Evolutionary conservation across 1,140 invertebrate genomes (phyloP), one percentile per base, ranked within the genome.

Genomic region (Drosophila sulfurigaster): DNA sequence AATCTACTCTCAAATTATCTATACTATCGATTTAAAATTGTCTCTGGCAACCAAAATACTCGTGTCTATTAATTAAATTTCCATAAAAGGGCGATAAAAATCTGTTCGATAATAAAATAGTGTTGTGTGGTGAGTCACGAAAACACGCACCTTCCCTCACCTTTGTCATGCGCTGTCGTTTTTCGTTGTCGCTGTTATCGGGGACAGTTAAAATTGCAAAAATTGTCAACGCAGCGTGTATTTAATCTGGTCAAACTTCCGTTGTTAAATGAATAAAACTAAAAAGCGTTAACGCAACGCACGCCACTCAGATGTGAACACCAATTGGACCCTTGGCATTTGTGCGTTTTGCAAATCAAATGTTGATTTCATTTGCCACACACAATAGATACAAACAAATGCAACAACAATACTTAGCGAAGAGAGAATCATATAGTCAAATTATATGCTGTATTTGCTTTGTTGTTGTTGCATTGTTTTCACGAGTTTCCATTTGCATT

Each of bases 221-320:
- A 69, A 62, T 43, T 62, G 67, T 43, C 35, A 62, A 62, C 59
- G 25, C 67, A 63, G 28, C n/a, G 32, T 6, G 30, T 15, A 30
- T 11, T 16, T 62, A 66, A 48, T 32, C n/a, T 64, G 15, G 46
- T 30, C 30, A n/a, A 54, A 13, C 11, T 51, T 13, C 16, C n/a
- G 43, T n/a, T 15, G 8, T 43, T 49, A 62, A 70, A 63, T 75
- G 45, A 70, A 63, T 75, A 35, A 32, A 70, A 64, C 72, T 70
- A 43, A 62, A 25, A 73, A 48, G 15, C 28, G 13, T 30, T 28
- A 49, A 15, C 20, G 20, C 35, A 15, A 13, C 13, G 10, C 35
- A 38, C 35, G 35, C 7, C 32, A 3, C n/a, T 43, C 8, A 38
- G 15, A 58, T 51, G 16, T 43, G 32, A 11, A 41, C 16, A 56